phyloP scores from a whole-genome alignment of 2,797 vertebrate species.

The Cryptoblepharus egeriae region DNA sequence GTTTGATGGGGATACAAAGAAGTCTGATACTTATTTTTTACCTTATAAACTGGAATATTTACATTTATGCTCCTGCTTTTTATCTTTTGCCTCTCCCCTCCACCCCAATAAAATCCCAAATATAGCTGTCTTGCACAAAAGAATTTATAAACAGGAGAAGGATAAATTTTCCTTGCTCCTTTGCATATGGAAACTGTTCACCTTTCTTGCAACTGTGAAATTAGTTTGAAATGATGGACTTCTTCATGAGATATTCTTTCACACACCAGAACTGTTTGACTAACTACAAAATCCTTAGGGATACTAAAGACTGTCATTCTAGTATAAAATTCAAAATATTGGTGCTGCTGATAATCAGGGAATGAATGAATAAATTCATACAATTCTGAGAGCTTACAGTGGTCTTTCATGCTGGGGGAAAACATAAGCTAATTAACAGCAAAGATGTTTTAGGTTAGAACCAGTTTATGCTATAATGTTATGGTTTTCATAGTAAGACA shows the following conservation, averaged over 20 bases:
- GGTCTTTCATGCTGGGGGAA: slow-evolving; percentile 22
- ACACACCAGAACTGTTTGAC: slow-evolving; percentile 34
- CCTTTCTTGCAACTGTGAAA: slow-evolving; percentile 63
- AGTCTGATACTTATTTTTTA: slow-evolving; percentile 57
- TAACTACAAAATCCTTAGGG: slow-evolving; percentile 45
- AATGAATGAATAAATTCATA: slow-evolving; percentile 45
- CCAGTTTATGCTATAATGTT: neutral
- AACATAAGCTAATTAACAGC: neutral
- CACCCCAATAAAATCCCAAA: slow-evolving; percentile 29
- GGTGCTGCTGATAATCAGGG: slow-evolving; percentile 17
- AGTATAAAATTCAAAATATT: slow-evolving; percentile 18
- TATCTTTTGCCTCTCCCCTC: neutral
- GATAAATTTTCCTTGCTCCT: slow-evolving; percentile 53
- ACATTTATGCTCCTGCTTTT: slow-evolving; percentile 47
- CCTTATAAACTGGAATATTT: slow-evolving; percentile 56
- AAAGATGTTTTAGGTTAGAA: slow-evolving; percentile 29
- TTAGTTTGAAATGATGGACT: slow-evolving; percentile 67
- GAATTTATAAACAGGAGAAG: slow-evolving; percentile 54
- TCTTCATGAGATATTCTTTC: slow-evolving; percentile 52
- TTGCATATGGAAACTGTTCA: slow-evolving; percentile 58
- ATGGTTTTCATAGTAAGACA: slow-evolving; percentile 11
- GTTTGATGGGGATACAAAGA: slow-evolving; percentile 33
- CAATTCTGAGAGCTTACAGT: slow-evolving; percentile 22
- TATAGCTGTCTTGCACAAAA: slow-evolving; percentile 43
- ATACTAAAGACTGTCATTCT: slow-evolving; percentile 35